Percentiles rank a stretch among this genome's conserved stretches.
These are phyloP conservation scores for Cassiopea xamachana DNA, from an alignment of 30 jellyfish, hydroid and myxozoan species.

Conservation along the genomic window DNA sequence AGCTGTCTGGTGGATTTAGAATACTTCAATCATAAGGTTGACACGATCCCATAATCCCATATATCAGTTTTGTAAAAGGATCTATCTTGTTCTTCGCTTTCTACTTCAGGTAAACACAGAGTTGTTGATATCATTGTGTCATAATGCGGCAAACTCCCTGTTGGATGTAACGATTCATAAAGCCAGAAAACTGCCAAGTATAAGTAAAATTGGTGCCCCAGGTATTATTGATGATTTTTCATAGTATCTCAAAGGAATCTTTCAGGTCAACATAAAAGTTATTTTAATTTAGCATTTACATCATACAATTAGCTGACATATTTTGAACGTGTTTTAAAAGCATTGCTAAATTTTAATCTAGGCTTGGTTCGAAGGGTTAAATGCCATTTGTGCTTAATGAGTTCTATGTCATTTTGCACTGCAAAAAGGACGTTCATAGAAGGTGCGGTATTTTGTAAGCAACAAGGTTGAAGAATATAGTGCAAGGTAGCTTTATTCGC, in stretches of 20 bases:
- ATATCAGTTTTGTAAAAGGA: background rate
- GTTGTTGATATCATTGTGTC: constrained; percentile 78
- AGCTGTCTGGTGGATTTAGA: no score
- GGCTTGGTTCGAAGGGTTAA: no score
- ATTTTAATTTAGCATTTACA: no score
- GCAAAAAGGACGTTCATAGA: background rate
- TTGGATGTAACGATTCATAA: constrained; percentile 84
- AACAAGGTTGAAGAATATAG: background rate
- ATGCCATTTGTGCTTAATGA: background rate
- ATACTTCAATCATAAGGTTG: background rate
- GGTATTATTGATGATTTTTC: constrained; percentile 28
- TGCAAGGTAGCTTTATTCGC: background rate
- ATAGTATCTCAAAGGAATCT: no score
- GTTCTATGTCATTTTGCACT: background rate
- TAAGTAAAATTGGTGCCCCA: constrained; percentile 63
- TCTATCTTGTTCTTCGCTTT: background rate
- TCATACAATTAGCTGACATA: no score
- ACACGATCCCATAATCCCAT: background rate
- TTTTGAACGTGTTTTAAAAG: no score
- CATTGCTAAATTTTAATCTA: no score
- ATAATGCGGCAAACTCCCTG: constrained; percentile 85
- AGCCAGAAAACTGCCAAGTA: constrained; percentile 82
- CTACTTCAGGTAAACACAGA: constrained; percentile 49
- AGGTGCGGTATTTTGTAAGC: background rate
- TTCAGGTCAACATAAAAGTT: no score